Conservation (phyloP, 2,888 invertebrate species). For the Protodeltote pygarga region DNA sequence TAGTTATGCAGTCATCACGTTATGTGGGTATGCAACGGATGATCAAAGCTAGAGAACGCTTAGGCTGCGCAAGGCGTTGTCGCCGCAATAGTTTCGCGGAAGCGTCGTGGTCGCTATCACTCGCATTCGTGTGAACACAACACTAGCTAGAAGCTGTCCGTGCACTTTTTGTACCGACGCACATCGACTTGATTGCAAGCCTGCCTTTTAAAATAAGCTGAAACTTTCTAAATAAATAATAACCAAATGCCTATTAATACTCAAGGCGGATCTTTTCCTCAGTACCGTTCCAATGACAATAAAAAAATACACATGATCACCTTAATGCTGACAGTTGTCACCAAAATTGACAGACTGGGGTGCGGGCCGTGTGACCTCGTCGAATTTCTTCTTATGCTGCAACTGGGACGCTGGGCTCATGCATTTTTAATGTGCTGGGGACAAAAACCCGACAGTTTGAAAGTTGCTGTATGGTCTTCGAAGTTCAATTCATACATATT, state of each 20-base stretch:
- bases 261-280: slow-evolving; percentile 12
- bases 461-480: slow-evolving; percentile 69
- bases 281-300: slow-evolving; percentile 26
- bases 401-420: slow-evolving; percentile 63
- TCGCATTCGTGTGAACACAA: slow-evolving; percentile 53
- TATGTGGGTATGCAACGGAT: slow-evolving; percentile 41
- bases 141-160: slow-evolving; percentile 61
- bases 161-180: slow-evolving; percentile 61
- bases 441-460: slow-evolving; percentile 79
- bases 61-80: slow-evolving; percentile 59
- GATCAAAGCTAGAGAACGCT: slow-evolving; percentile 54
- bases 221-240: slow-evolving; percentile 45
- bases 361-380: slow-evolving; percentile 55
- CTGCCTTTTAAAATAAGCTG: slow-evolving; percentile 33
- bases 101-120: slow-evolving; percentile 65
- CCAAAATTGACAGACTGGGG: slow-evolving; percentile 49
- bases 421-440: slow-evolving; percentile 74
- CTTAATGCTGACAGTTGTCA: slow-evolving; percentile 44
- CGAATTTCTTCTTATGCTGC: slow-evolving; percentile 57
- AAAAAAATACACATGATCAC: slow-evolving; percentile 46
- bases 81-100: slow-evolving; percentile 73
- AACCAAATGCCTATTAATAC: slow-evolving; percentile 15
- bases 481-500: slow-evolving; percentile 80
- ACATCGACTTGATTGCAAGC: slow-evolving; percentile 25
- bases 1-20: slow-evolving; percentile 4